A percentile compares a stretch with the other conserved stretches of the same genome.
phyloP scores from a whole-genome alignment of 1,140 invertebrate species.

The Ooceraea biroi region DNA sequence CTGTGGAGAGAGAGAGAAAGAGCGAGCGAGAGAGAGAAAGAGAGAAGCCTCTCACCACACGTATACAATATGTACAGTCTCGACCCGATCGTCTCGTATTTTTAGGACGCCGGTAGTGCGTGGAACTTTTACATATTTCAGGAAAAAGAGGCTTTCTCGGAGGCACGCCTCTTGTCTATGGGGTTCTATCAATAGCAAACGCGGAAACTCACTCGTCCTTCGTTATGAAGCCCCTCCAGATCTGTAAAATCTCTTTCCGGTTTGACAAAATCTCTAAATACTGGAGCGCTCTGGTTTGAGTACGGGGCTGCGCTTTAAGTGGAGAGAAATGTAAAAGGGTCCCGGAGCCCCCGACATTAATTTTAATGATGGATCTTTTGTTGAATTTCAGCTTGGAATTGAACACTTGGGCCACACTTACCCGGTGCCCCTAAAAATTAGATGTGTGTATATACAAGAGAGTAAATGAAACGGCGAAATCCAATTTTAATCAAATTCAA shows the following conservation, averaged over 20 bases:
- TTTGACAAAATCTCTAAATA: constrained; percentile 61
- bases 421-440: too few species aligned
- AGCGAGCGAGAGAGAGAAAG: neutral
- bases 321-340: neutral
- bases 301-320: neutral
- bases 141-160: constrained; percentile 78
- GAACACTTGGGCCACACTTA: too few species aligned
- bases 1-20: neutral
- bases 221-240: constrained; percentile 71
- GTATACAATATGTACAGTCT: constrained; percentile 53
- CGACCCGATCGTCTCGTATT: constrained; percentile 74
- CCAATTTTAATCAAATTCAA: too few species aligned
- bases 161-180: constrained; percentile 71
- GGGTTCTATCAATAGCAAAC: constrained; percentile 81
- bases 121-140: constrained; percentile 82
- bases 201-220: constrained; percentile 60
- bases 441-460: too few species aligned
- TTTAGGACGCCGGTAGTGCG: constrained; percentile 76
- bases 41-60: constrained; percentile 24
- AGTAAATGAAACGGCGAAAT: too few species aligned
- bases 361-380: neutral
- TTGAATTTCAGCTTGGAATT: neutral
- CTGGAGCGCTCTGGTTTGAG: neutral
- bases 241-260: constrained; percentile 70
- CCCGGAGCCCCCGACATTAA: neutral